Evolutionary conservation across 2,888 invertebrate species (phyloP).

Genomic region (Phortica magna): DNA sequence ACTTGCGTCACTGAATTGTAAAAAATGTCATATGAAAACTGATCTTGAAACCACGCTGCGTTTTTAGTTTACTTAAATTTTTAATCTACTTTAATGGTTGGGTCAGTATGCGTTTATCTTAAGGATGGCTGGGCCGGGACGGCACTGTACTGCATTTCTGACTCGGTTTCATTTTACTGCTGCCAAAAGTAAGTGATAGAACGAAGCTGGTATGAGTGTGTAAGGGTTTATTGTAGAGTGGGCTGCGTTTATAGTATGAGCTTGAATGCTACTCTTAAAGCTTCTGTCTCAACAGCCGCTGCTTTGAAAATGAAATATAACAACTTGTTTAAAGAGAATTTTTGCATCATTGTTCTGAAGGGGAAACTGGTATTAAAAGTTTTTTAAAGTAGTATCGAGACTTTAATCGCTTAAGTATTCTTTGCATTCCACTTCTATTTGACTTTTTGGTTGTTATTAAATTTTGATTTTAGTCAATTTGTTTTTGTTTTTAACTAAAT

Average conservation of each 20-base stretch:
- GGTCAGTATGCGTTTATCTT: not conserved
- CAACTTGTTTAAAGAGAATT: not conserved
- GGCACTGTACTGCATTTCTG: conserved; percentile 58
- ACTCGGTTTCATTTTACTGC: conserved; percentile 9
- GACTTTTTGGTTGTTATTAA: not conserved
- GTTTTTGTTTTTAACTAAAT: conserved; percentile 12
- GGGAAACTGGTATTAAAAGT: not conserved
- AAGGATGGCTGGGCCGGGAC: conserved; percentile 54
- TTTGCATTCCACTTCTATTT: conserved; percentile 51
- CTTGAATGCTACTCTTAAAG: too few relatives aligned
- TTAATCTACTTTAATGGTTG: not conserved
- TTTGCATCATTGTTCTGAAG: not conserved
- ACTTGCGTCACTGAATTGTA: not conserved
- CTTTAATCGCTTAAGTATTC: conserved; percentile 24
- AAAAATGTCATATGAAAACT: conserved; percentile 44
- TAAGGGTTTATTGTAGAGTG: too few relatives aligned
- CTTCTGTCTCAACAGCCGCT: too few relatives aligned
- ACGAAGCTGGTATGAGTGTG: too few relatives aligned
- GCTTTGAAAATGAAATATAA: not conserved
- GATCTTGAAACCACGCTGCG: conserved; percentile 55
- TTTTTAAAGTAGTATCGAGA: not conserved
- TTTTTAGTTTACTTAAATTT: conserved; percentile 13
- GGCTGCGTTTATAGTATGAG: too few relatives aligned
- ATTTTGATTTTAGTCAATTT: not conserved
- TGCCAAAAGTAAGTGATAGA: too few relatives aligned